Percentiles rank a stretch among this genome's conserved stretches.
These are phyloP conservation scores for Lepidocyrtoides sp. DNA, from an alignment of 2,888 invertebrate species.

Conservation along the genomic window DNA sequence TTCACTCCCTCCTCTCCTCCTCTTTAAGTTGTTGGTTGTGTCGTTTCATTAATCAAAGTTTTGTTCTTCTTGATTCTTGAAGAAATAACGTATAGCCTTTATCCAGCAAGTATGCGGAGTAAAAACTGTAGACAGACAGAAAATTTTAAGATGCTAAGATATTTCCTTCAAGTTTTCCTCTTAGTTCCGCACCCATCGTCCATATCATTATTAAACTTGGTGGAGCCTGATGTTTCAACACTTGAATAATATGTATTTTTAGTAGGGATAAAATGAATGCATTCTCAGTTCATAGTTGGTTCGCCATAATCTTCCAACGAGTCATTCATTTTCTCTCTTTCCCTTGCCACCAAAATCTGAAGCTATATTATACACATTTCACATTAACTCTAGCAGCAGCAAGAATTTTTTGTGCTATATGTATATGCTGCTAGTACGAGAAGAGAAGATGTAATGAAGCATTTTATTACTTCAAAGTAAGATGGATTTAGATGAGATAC, in stretches of 20 bases:
- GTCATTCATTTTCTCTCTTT: conserved; percentile 51
- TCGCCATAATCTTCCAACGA: conserved; percentile 49
- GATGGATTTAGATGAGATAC: conserved; percentile 68
- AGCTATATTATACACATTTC: too few species aligned
- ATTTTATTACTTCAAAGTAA: conserved; percentile 69
- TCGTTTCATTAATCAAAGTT: conserved; percentile 72
- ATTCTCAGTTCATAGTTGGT: conserved; percentile 25
- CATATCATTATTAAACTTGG: not conserved
- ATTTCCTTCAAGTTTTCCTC: not conserved
- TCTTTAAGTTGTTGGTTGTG: conserved; percentile 36
- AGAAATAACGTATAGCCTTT: not conserved
- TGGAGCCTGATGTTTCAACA: conserved; percentile 31
- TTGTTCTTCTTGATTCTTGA: conserved; percentile 33
- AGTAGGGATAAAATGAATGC: conserved; percentile 3
- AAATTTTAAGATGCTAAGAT: conserved; percentile 37
- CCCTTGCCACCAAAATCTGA: not conserved
- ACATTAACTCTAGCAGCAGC: too few species aligned
- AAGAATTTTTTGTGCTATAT: too few species aligned
- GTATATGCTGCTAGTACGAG: too few species aligned
- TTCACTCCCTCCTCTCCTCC: not conserved
- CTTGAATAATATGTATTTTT: conserved; percentile 37
- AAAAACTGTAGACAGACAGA: not conserved
- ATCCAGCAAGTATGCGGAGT: too few species aligned
- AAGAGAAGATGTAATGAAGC: conserved; percentile 59
- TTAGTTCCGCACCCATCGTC: not conserved